These are phyloP conservation scores for Myrmecophaga tridactyla DNA, from an alignment of 2,113 vertebrate species.

Conservation along the genomic window DNA sequence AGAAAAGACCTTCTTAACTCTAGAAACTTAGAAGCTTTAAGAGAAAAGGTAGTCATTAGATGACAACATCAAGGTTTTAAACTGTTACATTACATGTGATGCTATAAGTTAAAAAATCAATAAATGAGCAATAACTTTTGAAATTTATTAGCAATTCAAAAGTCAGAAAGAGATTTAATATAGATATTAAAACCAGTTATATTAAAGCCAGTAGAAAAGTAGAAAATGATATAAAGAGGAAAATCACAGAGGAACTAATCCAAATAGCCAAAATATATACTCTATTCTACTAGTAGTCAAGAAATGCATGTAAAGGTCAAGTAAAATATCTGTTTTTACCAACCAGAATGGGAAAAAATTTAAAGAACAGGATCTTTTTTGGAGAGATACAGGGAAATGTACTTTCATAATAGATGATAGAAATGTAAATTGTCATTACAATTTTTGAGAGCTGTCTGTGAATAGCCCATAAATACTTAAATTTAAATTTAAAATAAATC, in stretches of 20 bases:
- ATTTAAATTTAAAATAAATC: no score
- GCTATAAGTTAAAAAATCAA: neutral
- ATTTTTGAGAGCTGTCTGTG: neutral
- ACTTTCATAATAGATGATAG: neutral
- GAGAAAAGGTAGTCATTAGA: neutral
- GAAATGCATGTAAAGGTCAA: neutral
- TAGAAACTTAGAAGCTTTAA: neutral
- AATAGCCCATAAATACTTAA: neutral
- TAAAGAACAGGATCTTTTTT: neutral
- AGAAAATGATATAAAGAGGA: neutral
- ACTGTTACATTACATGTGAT: neutral
- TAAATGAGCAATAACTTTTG: neutral
- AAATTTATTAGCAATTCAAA: neutral
- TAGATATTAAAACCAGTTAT: neutral
- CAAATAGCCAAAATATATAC: neutral
- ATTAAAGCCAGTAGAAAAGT: conserved; percentile 1
- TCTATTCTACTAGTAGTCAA: neutral
- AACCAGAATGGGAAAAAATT: neutral
- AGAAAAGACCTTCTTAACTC: neutral
- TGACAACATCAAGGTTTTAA: neutral
- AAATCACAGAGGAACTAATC: neutral
- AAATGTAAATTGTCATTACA: neutral
- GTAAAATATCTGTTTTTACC: neutral
- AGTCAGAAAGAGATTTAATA: neutral
- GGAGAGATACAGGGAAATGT: neutral